These are phyloP conservation scores for Microcebus lehilahytsara DNA, from an alignment of 2,113 vertebrate species.

Conservation along the genomic window DNA sequence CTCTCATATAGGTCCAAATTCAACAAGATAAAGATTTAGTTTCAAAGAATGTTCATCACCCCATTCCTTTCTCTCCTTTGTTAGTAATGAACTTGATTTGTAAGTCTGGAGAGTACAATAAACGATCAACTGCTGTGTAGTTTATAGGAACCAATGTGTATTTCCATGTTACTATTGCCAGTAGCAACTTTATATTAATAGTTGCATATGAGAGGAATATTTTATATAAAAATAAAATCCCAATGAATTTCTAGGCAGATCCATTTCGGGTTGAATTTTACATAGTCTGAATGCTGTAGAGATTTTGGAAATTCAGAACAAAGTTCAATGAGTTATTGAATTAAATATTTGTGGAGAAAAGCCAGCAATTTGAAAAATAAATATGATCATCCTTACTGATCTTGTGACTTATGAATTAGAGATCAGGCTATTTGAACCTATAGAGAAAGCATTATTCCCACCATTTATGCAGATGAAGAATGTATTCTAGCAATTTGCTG, in stretches of 20 bases:
- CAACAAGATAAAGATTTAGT: constrained; percentile 2
- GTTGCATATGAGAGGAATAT: background rate
- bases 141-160: background rate
- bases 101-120: background rate
- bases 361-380: constrained; percentile 7
- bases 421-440: background rate
- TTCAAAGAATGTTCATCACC: background rate
- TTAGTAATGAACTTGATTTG: background rate
- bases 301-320: constrained; percentile 25
- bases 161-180: background rate
- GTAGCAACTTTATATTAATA: background rate
- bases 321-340: constrained; percentile 1
- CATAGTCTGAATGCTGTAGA: background rate
- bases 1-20: background rate
- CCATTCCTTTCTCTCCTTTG: background rate
- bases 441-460: background rate
- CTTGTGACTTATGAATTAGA: background rate
- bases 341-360: constrained; percentile 17
- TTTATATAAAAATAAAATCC: background rate
- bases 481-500: background rate
- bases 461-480: background rate
- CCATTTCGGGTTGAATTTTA: background rate
- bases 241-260: background rate
- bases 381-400: background rate
- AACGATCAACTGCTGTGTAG: background rate